Base-by-base conservation (phyloP, 2,888 invertebrate genomes). In the Catocala sponsa region DNA sequence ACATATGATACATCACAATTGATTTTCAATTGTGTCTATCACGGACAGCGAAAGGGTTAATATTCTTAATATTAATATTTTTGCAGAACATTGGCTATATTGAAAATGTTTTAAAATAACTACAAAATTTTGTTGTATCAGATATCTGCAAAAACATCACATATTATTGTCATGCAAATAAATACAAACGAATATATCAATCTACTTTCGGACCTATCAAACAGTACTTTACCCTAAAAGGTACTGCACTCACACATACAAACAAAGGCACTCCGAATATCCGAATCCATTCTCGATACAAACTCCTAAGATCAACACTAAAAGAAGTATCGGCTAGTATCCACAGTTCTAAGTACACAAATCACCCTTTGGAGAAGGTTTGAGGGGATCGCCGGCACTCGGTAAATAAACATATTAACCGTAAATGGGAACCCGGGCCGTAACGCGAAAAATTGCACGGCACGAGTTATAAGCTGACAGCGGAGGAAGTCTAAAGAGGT, bases 321-420 rank as follows among this genome's bases (percentile, higher is more conserved):
- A 53, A 53, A 53, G 52, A 57, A 56, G 53, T 57, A 53, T 61
- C 51, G 38, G 48, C 7, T 62, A 70, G 66, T 68, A 76, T 73
- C 66, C 59, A 38, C 41, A 57, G 56, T 51, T 56, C 46, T 56
- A 59, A 68, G 65, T 73, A 77, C 72, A 77, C 73, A 74, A 72
- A 77, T 77, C 78, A 77, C 70, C 68, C 77, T 63, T 63, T 63
- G 32, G 60, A 65, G 72, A 59, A 68, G 68, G 58, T 77, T 69
- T 66, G 70, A 68, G 71, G 67, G 70, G 68, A 68, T 64, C 72
- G 59, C 62, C 59, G 76, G 75, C 71, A 67, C 77, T 81, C 73
- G 79, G 87, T 89, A 91, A 91, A 91, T 91, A 91, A 91, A 90
- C 90, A 91, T 91, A 91, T 91, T 91, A 91, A 86, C 85, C 80